Evolutionary conservation across 2,113 vertebrate species (phyloP).

Genomic region (Strix uralensis): DNA sequence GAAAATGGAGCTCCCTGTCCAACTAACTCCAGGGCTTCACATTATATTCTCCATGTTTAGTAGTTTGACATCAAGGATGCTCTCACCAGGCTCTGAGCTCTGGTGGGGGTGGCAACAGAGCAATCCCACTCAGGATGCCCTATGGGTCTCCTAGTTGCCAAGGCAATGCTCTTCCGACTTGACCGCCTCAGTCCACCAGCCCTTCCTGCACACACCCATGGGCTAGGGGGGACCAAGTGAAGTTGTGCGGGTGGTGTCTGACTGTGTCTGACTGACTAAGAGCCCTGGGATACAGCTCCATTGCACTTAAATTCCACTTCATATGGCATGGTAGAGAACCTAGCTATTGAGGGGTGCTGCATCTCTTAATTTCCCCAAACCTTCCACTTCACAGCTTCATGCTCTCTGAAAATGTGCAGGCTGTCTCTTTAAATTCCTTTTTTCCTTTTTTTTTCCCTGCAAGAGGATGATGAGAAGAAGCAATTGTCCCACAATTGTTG

Average conservation of each 20-base stretch:
- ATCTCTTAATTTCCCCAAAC: neutral
- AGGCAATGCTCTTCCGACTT: neutral
- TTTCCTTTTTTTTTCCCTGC: rapidly evolving
- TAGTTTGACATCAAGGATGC: neutral
- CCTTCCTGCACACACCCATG: neutral
- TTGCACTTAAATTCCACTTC: neutral
- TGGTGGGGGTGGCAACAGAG: neutral
- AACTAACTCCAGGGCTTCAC: neutral
- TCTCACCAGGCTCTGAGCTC: neutral
- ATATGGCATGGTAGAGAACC: neutral
- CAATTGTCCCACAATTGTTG: constrained; percentile 43
- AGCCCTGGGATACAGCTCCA: neutral
- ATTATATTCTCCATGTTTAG: neutral
- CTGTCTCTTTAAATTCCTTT: constrained; percentile 19
- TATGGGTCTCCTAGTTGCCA: neutral
- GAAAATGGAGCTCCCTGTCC: neutral
- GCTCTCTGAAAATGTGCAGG: neutral
- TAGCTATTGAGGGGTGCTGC: neutral
- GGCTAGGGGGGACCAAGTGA: neutral
- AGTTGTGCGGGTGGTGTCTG: rapidly evolving
- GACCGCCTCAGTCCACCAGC: neutral
- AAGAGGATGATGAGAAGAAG: neutral
- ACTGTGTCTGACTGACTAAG: neutral
- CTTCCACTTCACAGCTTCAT: neutral
- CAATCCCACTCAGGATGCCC: neutral